Percentiles rank a stretch among this genome's conserved stretches.
These are phyloP conservation scores for Serinus canaria DNA, from an alignment of 2,113 vertebrate species.

Conservation along the genomic window DNA sequence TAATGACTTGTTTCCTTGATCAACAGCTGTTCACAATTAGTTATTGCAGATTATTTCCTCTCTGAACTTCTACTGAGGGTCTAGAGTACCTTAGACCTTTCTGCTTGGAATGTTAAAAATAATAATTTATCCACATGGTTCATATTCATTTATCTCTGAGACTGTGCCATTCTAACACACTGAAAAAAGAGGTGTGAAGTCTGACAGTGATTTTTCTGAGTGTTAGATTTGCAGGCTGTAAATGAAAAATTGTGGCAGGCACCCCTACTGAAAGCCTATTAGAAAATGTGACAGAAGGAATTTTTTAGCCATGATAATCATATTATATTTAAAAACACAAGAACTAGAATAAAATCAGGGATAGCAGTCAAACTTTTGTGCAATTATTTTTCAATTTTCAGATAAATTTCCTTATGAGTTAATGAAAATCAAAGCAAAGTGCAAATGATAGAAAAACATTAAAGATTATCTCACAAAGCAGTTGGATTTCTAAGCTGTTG, in stretches of 20 bases:
- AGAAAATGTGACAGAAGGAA: background rate
- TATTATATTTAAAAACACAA: background rate
- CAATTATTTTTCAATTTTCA: background rate
- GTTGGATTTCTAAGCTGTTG: background rate
- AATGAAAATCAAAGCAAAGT: background rate
- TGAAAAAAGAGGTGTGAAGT: background rate
- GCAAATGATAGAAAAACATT: background rate
- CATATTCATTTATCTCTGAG: background rate
- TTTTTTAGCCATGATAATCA: background rate
- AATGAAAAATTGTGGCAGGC: background rate
- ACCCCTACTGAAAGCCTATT: background rate
- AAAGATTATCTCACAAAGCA: background rate
- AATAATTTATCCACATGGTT: constrained; percentile 12
- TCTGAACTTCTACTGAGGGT: constrained; percentile 1
- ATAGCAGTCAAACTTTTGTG: background rate
- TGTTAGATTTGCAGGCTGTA: background rate
- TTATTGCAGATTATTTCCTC: constrained; percentile 33
- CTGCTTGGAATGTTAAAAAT: background rate
- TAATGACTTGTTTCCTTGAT: constrained; percentile 36
- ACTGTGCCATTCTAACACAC: background rate
- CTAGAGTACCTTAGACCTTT: constrained; percentile 3
- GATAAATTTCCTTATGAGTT: background rate
- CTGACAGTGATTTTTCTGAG: background rate
- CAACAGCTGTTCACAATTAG: constrained; percentile 44
- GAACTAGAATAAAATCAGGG: background rate